phyloP scores from a whole-genome alignment of 2,888 invertebrate genomes.

The Netelia virgata region DNA sequence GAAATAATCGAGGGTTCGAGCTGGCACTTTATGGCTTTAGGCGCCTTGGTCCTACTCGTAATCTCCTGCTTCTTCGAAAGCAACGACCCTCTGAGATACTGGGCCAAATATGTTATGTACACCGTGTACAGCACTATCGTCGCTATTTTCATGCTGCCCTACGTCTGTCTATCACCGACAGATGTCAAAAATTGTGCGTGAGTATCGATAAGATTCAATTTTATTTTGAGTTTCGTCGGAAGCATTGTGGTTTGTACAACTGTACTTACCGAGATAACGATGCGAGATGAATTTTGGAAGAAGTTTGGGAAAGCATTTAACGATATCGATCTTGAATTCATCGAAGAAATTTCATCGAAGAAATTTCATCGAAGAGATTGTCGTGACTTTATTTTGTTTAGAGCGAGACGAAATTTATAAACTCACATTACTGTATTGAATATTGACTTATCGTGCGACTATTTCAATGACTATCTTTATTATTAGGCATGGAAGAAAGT shows the following conservation, averaged over 20 bases:
- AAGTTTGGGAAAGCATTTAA: not conserved
- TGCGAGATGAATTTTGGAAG: not conserved
- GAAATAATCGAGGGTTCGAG: constrained; percentile 17
- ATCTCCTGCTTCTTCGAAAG: constrained; percentile 69
- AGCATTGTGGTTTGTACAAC: not conserved
- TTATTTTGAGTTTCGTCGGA: not conserved
- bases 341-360: not conserved
- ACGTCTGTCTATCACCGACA: constrained; percentile 63
- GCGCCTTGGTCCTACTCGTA: constrained; percentile 52
- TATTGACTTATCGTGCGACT: not conserved
- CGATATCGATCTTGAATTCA: not conserved
- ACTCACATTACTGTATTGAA: not conserved
- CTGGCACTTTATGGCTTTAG: constrained; percentile 43
- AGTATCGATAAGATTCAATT: not conserved
- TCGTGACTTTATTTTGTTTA: not conserved
- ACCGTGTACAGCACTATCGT: constrained; percentile 64
- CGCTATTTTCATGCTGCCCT: constrained; percentile 63
- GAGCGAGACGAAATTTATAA: not conserved
- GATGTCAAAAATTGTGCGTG: constrained; percentile 65
- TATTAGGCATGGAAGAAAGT: not conserved
- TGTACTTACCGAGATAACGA: not conserved
- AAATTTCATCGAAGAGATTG: not conserved
- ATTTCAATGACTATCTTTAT: not conserved
- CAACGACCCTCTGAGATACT: constrained; percentile 66
- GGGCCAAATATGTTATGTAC: constrained; percentile 67